These are phyloP conservation scores for Orientallactaga bullata DNA, from an alignment of 2,113 vertebrate genomes.

Conservation along the genomic window DNA sequence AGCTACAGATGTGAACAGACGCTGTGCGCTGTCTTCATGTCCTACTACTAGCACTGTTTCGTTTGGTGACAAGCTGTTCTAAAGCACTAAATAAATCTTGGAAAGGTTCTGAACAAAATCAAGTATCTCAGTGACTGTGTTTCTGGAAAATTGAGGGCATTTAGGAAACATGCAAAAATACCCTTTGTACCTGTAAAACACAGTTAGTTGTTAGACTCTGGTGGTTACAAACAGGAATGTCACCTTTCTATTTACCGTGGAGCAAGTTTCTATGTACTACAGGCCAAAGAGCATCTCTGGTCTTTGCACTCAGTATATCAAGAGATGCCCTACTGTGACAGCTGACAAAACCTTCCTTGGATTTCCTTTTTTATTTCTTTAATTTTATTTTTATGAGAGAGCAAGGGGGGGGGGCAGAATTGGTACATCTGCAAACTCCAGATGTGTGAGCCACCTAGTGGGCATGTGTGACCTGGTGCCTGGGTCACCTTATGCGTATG, in stretches of 20 bases:
- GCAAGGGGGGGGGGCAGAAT: too few relatives aligned
- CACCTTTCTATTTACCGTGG: neutral
- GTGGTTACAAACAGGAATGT: neutral
- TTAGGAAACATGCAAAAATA: neutral
- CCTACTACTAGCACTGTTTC: neutral
- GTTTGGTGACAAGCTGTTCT: slow-evolving; percentile 20
- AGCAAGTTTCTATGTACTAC: neutral
- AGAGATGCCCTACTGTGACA: neutral
- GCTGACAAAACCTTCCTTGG: neutral
- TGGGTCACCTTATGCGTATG: too few relatives aligned
- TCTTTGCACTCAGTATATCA: neutral
- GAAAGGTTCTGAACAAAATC: neutral
- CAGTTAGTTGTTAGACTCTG: neutral
- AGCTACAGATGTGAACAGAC: neutral
- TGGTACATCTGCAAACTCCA: too few relatives aligned
- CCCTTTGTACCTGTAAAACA: neutral
- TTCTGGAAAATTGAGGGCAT: slow-evolving; percentile 38
- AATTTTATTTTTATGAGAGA: too few relatives aligned
- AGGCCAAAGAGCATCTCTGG: neutral
- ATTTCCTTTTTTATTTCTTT: too few relatives aligned
- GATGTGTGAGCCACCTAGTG: too few relatives aligned
- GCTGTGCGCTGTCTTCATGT: neutral
- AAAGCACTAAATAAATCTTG: slow-evolving; percentile 2
- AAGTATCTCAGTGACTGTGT: neutral
- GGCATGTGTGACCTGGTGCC: too few relatives aligned